A percentile compares a stretch with the other conserved stretches of the same genome.
These are phyloP conservation scores for Polydrusus cervinus DNA, from an alignment of 2,888 invertebrate species.

Conservation along the genomic window DNA sequence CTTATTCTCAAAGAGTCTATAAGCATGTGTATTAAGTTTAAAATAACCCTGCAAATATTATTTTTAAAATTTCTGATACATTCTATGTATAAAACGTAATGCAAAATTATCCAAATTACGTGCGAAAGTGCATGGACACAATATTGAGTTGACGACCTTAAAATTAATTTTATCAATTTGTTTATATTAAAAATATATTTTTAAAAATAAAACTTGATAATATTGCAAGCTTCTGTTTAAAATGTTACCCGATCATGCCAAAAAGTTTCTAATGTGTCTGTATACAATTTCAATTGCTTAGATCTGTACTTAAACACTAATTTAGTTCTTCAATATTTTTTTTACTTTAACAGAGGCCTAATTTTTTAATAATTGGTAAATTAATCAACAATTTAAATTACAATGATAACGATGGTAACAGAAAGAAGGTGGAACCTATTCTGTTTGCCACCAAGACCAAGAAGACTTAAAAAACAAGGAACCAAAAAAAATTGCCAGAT, in stretches of 20 bases:
- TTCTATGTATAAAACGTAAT: slow-evolving; percentile 4
- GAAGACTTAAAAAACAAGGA: too few relatives aligned
- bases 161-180: slow-evolving; percentile 13
- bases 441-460: too few relatives aligned
- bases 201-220: background rate
- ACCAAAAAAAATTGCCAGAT: background rate
- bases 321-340: too few relatives aligned
- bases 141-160: slow-evolving; percentile 7
- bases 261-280: slow-evolving; percentile 9
- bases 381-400: too few relatives aligned
- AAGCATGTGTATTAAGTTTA: slow-evolving; percentile 8
- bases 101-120: slow-evolving; percentile 27
- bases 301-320: too few relatives aligned
- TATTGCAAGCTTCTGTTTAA: background rate
- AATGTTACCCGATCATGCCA: background rate
- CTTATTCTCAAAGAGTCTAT: too few relatives aligned
- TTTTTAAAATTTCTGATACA: slow-evolving; percentile 9
- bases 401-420: too few relatives aligned
- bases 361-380: too few relatives aligned
- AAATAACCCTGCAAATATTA: slow-evolving; percentile 11
- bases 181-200: slow-evolving; percentile 3
- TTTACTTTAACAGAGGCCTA: too few relatives aligned
- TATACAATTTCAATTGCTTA: slow-evolving; percentile 1
- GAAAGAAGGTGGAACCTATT: too few relatives aligned
- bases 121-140: slow-evolving; percentile 24